phyloP scores from a whole-genome alignment of 2,888 invertebrate species.

The Villa cingulata region DNA sequence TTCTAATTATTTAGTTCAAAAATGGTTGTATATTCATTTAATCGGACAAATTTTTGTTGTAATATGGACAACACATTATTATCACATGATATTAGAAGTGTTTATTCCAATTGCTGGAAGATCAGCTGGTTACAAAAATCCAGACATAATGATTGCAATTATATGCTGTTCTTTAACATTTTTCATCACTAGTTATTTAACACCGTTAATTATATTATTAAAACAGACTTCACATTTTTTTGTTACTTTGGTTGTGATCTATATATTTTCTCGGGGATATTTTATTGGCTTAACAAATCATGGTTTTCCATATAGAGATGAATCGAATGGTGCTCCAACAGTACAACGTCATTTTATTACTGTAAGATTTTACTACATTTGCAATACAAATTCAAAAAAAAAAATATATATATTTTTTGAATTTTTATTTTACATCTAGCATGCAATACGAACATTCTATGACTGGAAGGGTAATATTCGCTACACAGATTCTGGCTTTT shows the following conservation, averaged over 20 bases:
- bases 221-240: conserved; percentile 21
- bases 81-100: conserved; percentile 23
- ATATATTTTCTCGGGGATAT: conserved; percentile 23
- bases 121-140: conserved; percentile 36
- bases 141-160: conserved; percentile 36
- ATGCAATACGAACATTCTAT: conserved; percentile 23
- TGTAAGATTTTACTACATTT: conserved; percentile 26
- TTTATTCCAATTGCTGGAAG: conserved; percentile 37
- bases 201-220: conserved; percentile 24
- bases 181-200: conserved; percentile 31
- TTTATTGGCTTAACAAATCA: conserved; percentile 29
- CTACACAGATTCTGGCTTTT: conserved; percentile 26
- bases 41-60: conserved; percentile 22
- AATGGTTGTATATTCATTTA: conserved; percentile 25
- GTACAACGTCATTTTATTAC: conserved; percentile 40
- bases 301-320: conserved; percentile 43
- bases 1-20: conserved; percentile 18
- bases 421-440: conserved; percentile 15
- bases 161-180: conserved; percentile 31
- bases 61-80: conserved; percentile 24
- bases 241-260: conserved; percentile 20
- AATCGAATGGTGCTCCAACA: conserved; percentile 25
- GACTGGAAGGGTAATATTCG: conserved; percentile 23
- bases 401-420: not conserved
- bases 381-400: not conserved